These are phyloP conservation scores for Lissocephala sabroskyi DNA, from an alignment of 2,888 invertebrate species.

Conservation along the genomic window DNA sequence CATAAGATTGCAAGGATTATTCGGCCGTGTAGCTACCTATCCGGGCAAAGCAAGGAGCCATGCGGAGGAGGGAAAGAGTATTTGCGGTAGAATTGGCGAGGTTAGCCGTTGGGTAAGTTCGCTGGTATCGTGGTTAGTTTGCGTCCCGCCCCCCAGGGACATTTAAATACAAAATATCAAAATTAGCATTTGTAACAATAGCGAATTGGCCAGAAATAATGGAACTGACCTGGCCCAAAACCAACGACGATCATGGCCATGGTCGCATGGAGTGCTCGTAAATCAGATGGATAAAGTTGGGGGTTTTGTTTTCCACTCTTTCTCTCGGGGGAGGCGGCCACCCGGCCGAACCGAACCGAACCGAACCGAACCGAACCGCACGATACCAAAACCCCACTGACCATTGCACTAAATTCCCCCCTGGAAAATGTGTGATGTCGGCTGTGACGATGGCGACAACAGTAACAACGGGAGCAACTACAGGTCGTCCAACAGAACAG, in stretches of 20 bases:
- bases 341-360: not conserved
- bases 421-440: conserved; percentile 67
- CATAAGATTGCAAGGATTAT: too few species aligned
- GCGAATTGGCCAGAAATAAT: conserved; percentile 65
- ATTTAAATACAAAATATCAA: conserved; percentile 70
- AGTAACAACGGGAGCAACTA: conserved; percentile 58
- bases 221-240: conserved; percentile 58
- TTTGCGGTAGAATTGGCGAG: too few species aligned
- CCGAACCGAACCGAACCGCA: not conserved
- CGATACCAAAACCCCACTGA: conserved; percentile 31
- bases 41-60: too few species aligned
- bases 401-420: conserved; percentile 56
- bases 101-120: too few species aligned
- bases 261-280: conserved; percentile 32
- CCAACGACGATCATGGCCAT: conserved; percentile 46
- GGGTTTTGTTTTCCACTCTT: too few species aligned
- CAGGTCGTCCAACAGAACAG: conserved; percentile 31
- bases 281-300: conserved; percentile 54
- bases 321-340: conserved; percentile 14
- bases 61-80: too few species aligned
- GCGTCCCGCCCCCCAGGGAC: conserved; percentile 37
- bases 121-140: too few species aligned
- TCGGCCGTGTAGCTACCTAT: too few species aligned
- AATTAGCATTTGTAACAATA: conserved; percentile 71
- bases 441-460: conserved; percentile 61